These are phyloP conservation scores for Priocnemis perturbator DNA, from an alignment of 2,888 invertebrate species.

Conservation along the genomic window DNA sequence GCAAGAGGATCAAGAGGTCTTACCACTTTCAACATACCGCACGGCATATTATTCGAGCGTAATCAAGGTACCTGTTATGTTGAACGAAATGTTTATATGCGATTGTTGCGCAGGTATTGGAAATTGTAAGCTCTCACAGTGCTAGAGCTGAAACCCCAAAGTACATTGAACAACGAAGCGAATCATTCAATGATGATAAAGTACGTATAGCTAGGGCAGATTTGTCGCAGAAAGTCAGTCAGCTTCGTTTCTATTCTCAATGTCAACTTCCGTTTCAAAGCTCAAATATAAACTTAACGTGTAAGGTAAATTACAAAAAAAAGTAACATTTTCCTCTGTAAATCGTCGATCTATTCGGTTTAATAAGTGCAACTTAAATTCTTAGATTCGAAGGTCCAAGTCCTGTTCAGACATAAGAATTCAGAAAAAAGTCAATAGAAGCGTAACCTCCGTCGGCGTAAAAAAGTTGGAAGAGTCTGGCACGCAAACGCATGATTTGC, in stretches of 20 bases:
- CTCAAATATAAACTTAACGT: constrained; percentile 39
- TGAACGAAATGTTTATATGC: constrained; percentile 2
- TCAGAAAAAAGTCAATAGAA: constrained; percentile 37
- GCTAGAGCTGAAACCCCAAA: constrained; percentile 42
- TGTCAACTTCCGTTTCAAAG: constrained; percentile 74
- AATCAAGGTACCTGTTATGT: not conserved
- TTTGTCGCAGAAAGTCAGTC: constrained; percentile 78
- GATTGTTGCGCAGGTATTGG: constrained; percentile 60
- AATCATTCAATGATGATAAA: constrained; percentile 50
- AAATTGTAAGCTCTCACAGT: constrained; percentile 68
- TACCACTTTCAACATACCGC: constrained; percentile 17
- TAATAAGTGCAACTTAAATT: not conserved
- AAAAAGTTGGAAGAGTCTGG: constrained; percentile 64
- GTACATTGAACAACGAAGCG: constrained; percentile 41
- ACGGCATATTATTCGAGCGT: constrained; percentile 2
- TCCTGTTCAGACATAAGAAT: constrained; percentile 82
- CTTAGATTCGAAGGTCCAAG: constrained; percentile 79
- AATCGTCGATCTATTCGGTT: constrained; percentile 3
- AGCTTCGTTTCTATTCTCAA: constrained; percentile 81
- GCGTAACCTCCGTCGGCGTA: constrained; percentile 27
- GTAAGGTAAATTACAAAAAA: constrained; percentile 48
- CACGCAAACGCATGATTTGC: constrained; percentile 83
- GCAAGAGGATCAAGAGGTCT: constrained; percentile 73
- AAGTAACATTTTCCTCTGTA: not conserved
- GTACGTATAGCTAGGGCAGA: constrained; percentile 61